phyloP scores from a whole-genome alignment of 2,888 invertebrate species.

The Oligia strigilis region DNA sequence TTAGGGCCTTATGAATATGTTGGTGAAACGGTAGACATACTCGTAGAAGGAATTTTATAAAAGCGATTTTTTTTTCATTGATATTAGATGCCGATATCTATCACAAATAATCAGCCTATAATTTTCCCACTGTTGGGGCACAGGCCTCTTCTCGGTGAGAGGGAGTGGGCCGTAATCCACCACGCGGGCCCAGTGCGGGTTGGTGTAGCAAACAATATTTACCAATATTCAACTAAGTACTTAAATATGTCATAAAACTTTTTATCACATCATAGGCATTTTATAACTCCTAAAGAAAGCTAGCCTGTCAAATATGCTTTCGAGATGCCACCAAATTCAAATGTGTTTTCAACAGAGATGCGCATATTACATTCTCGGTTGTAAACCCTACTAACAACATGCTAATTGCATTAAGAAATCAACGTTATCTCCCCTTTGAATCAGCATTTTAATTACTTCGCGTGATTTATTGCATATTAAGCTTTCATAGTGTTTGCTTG shows the following conservation, averaged over 20 bases:
- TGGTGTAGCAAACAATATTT: no score
- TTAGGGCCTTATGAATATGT: background rate
- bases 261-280: background rate
- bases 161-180: no score
- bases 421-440: conserved; percentile 49
- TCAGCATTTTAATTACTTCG: conserved; percentile 40
- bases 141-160: no score
- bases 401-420: conserved; percentile 50
- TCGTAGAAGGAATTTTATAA: background rate
- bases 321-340: background rate
- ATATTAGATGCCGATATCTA: background rate
- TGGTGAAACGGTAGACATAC: background rate
- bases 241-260: background rate
- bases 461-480: conserved; percentile 30
- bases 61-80: no score
- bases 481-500: conserved; percentile 17
- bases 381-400: conserved; percentile 32
- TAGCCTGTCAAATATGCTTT: background rate
- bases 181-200: no score
- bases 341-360: background rate
- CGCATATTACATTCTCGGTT: conserved; percentile 8
- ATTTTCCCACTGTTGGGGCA: no score
- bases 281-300: background rate
- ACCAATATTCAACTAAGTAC: background rate
- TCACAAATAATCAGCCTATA: no score